Evolutionary conservation across 2,888 invertebrate genomes (phyloP), one percentile per base, ranked within the genome.

Genomic region (Catocala nupta): DNA sequence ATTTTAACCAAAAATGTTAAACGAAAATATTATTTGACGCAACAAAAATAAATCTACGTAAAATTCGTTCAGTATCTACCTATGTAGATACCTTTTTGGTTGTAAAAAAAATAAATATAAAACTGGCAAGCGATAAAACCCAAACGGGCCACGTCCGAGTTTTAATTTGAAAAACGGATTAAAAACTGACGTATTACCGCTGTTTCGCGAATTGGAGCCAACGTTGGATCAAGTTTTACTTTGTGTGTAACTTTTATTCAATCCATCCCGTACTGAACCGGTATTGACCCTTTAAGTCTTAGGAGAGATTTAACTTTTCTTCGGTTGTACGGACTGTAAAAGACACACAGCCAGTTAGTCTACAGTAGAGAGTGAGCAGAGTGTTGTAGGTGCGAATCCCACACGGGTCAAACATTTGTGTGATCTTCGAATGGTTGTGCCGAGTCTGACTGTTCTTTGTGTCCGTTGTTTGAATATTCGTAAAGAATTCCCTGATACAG

Each of bases 111-210:
- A 68, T 65, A 71, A 72, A 80, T 74, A 69, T 67, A 74, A 72
- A 70, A 79, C 68, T 69, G 75, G 71, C 70, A 56, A 71, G 65
- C 71, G 69, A 73, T 74, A 79, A 81, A 80, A 78, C 70, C 67
- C 66, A 77, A 81, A 72, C 79, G 70, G 68, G 80, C 79, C 87
- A 85, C 88, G 89, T 84, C 72, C 81, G 75, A 73, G 78, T 83
- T 88, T 88, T 85, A 86, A 89, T 87, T 86, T 87, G 78, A 80
- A 82, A 85, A 82, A 80, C 77, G 80, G 83, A 87, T 86, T 86
- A 84, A 81, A 82, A 83, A 84, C 82, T 84, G 83, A 85, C 80
- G 80, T 82, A 82, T 84, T 81, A 82, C 67, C 66, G 58, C 39
- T 64, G 75, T 58, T 65, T 68, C 59, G 52, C 58, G 64, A 71